These are phyloP conservation scores for Numida meleagris DNA, from an alignment of 2,113 vertebrate genomes.

Conservation along the genomic window DNA sequence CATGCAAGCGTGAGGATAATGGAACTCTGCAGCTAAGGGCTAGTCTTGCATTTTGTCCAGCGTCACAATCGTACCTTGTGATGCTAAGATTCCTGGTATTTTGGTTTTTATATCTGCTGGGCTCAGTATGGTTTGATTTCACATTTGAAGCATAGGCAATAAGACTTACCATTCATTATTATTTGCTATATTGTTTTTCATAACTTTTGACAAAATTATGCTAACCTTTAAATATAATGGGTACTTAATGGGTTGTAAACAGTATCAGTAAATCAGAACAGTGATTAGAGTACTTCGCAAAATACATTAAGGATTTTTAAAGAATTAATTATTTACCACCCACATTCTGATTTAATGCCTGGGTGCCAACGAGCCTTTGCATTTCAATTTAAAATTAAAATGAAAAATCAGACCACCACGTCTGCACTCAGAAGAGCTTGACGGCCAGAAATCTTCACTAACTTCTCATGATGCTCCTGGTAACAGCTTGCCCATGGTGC, in stretches of 20 bases:
- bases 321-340: background rate
- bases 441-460: accelerated
- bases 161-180: background rate
- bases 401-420: background rate
- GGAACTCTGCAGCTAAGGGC: background rate
- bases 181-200: background rate
- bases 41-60: background rate
- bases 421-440: background rate
- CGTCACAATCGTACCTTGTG: background rate
- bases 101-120: background rate
- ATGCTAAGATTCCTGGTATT: background rate
- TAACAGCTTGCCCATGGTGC: background rate
- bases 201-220: background rate
- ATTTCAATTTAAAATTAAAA: background rate
- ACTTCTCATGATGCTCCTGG: background rate
- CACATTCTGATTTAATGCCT: background rate
- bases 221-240: background rate
- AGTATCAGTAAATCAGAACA: background rate
- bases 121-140: background rate
- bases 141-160: background rate
- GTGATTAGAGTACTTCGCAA: background rate
- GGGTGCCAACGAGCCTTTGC: background rate
- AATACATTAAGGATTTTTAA: background rate
- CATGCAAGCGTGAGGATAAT: background rate
- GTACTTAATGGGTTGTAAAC: background rate